Evolutionary conservation across 2,113 vertebrate genomes (phyloP).

Genomic region (Bettongia penicillata): DNA sequence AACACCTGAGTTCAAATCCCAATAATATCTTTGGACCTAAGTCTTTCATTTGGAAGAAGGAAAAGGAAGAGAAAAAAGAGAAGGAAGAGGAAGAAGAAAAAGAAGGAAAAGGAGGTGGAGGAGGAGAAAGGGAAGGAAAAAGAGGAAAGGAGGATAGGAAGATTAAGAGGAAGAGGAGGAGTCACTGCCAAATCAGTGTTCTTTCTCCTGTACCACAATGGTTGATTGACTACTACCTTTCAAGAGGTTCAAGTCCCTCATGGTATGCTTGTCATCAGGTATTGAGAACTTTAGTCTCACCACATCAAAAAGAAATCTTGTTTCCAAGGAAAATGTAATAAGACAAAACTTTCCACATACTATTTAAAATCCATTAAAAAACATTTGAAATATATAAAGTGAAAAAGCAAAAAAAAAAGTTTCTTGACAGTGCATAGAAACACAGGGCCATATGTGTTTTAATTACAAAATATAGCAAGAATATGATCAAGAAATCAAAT

Average conservation of each 20-base stretch:
- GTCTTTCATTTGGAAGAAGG: background rate
- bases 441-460: slow-evolving; percentile 58
- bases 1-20: background rate
- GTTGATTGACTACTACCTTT: background rate
- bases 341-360: slow-evolving; percentile 31
- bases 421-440: slow-evolving; percentile 16
- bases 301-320: background rate
- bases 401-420: slow-evolving; percentile 29
- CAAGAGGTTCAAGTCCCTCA: background rate
- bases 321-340: background rate
- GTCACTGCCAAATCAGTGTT: background rate
- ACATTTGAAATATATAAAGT: slow-evolving; percentile 44
- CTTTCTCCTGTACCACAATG: background rate
- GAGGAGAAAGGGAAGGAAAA: too few relatives aligned
- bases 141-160: too few relatives aligned
- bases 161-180: too few relatives aligned
- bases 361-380: slow-evolving; percentile 17
- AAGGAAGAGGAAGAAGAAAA: too few relatives aligned
- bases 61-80: too few relatives aligned
- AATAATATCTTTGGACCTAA: background rate
- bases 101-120: too few relatives aligned
- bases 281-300: background rate
- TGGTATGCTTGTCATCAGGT: background rate
- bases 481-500: slow-evolving; percentile 80
- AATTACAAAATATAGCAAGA: slow-evolving; percentile 71